phyloP scores from a whole-genome alignment of 2,888 invertebrate genomes.

The Thera obeliscata region DNA sequence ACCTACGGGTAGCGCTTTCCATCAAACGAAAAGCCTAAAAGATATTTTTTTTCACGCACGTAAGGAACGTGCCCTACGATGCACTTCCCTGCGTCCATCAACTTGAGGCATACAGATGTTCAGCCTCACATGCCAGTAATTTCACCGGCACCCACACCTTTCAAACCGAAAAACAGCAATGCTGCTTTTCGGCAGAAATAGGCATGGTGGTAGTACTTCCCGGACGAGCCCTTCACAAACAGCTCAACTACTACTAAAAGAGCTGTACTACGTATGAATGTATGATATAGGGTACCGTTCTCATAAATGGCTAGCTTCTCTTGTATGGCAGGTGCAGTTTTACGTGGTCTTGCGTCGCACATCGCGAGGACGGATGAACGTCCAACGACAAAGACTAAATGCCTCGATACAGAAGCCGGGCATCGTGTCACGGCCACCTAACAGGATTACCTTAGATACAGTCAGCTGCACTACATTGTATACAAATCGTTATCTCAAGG shows the following conservation, averaged over 20 bases:
- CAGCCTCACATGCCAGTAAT: no score
- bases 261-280: slow-evolving; percentile 27
- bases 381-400: slow-evolving; percentile 64
- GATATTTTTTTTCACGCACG: slow-evolving; percentile 10
- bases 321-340: slow-evolving; percentile 76
- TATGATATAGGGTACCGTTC: slow-evolving; percentile 73
- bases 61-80: no score
- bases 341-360: slow-evolving; percentile 75
- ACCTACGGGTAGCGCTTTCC: slow-evolving; percentile 53
- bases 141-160: no score
- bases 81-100: no score
- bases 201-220: no score
- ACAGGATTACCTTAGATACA: slow-evolving; percentile 76
- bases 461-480: no score
- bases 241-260: no score
- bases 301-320: slow-evolving; percentile 82
- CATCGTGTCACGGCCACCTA: slow-evolving; percentile 83
- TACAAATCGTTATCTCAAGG: no score
- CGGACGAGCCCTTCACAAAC: no score
- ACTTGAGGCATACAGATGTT: no score
- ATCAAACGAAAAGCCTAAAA: slow-evolving; percentile 59
- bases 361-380: slow-evolving; percentile 72
- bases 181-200: no score
- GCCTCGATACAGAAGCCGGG: slow-evolving; percentile 75
- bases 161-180: no score